Evolutionary conservation across 2,888 invertebrate species (phyloP).

Genomic region (Watsonalla binaria): DNA sequence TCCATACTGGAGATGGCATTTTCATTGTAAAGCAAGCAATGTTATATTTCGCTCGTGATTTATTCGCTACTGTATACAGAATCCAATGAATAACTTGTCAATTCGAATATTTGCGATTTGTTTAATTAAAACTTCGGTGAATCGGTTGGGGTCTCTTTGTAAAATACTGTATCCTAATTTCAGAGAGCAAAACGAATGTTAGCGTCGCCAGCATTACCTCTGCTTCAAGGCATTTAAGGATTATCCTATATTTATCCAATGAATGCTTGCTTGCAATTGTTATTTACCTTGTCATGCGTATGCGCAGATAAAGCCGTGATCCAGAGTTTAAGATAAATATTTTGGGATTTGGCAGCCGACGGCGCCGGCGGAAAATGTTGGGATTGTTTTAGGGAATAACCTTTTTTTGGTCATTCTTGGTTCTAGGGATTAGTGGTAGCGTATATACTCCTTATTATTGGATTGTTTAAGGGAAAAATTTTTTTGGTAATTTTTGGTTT

Average conservation of each 20-base stretch:
- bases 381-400: neutral
- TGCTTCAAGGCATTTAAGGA: conserved; percentile 14
- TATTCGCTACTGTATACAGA: neutral
- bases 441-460: no score
- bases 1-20: no score
- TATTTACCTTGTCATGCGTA: neutral
- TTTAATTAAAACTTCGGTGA: conserved; percentile 1
- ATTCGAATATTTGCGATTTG: conserved; percentile 1
- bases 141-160: neutral
- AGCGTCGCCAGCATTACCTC: conserved; percentile 1
- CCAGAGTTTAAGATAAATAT: neutral
- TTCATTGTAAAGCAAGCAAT: no score
- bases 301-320: neutral
- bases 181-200: neutral
- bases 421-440: no score
- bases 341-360: neutral
- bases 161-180: no score
- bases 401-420: neutral
- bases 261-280: neutral
- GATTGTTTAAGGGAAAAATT: no score
- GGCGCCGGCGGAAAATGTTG: neutral
- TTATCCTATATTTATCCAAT: neutral
- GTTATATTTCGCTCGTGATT: no score
- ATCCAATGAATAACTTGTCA: conserved; percentile 1
- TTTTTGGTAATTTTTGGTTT: no score